A percentile compares a stretch with the other conserved stretches of the same genome.
Conservation (phyloP, 2,888 invertebrate genomes). For the Amblyteles armatorius region DNA sequence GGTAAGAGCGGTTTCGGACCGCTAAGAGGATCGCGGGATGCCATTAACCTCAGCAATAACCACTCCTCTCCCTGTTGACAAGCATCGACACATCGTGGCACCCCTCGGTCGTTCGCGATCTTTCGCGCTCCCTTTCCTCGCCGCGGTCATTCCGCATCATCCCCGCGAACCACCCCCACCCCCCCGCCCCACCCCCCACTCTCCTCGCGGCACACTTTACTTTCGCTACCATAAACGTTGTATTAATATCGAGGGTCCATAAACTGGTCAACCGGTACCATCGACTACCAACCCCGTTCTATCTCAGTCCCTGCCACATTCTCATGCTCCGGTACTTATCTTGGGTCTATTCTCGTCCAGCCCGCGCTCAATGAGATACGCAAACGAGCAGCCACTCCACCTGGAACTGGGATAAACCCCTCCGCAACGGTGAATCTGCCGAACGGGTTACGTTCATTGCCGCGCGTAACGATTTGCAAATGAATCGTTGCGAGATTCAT, state of each 20-base stretch:
- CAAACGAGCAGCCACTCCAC: neutral
- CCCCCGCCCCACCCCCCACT: slow-evolving; percentile 8
- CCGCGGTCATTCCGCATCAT: neutral
- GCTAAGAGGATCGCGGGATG: slow-evolving; percentile 77
- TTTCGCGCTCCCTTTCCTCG: slow-evolving; percentile 23
- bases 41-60: slow-evolving; percentile 74
- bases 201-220: slow-evolving; percentile 9
- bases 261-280: slow-evolving; percentile 33
- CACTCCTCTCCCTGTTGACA: slow-evolving; percentile 66
- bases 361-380: neutral
- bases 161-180: neutral
- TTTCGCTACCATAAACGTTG: slow-evolving; percentile 63
- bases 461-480: no score
- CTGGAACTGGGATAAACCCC: neutral
- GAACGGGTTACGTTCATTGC: no score
- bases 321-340: neutral
- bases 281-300: slow-evolving; percentile 24
- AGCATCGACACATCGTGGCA: slow-evolving; percentile 49
- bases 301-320: slow-evolving; percentile 32
- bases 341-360: neutral
- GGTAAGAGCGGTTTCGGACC: slow-evolving; percentile 69
- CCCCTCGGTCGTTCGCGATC: slow-evolving; percentile 30
- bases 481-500: no score
- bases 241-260: slow-evolving; percentile 66
- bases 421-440: no score